phyloP scores from a whole-genome alignment of 2,113 vertebrate species.

The Sorex fumeus region DNA sequence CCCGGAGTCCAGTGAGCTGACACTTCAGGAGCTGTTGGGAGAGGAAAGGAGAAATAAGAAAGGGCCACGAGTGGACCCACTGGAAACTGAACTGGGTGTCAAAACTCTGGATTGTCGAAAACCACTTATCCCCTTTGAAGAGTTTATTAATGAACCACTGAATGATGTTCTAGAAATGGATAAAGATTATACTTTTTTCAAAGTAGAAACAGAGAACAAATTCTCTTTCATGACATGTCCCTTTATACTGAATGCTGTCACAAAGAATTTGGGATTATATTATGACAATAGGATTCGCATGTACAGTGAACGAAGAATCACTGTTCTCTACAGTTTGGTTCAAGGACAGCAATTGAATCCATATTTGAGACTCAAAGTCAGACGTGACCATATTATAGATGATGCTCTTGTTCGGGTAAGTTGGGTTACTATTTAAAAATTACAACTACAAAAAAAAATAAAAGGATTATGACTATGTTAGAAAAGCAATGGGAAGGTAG shows the following conservation, averaged over 20 bases:
- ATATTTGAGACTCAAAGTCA: constrained; percentile 96
- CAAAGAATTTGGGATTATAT: constrained; percentile 98
- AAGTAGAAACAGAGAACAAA: constrained; percentile 98
- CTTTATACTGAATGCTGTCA: constrained; percentile 97
- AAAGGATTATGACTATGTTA: too few species aligned
- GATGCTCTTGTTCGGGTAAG: constrained; percentile 98
- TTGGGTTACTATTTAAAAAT: constrained; percentile 53
- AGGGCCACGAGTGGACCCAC: constrained; percentile 94
- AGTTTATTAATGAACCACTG: constrained; percentile 98
- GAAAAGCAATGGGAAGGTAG: too few species aligned
- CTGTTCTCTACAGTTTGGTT: constrained; percentile 98
- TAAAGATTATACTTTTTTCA: constrained; percentile 99
- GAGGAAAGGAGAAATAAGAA: constrained; percentile 97
- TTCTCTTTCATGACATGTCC: constrained; percentile 99
- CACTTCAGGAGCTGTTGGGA: constrained; percentile 96
- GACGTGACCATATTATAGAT: constrained; percentile 98
- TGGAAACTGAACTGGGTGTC: constrained; percentile 96
- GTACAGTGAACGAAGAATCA: constrained; percentile 99
- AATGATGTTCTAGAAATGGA: constrained; percentile 99
- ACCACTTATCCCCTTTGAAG: constrained; percentile 96
- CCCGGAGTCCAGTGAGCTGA: constrained; percentile 94
- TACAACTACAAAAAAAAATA: too few species aligned
- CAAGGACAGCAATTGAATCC: constrained; percentile 98
- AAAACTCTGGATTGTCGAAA: constrained; percentile 94
- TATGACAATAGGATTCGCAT: constrained; percentile 99